Percentiles rank a stretch among this genome's conserved stretches.
Conservation (phyloP, 2,797 vertebrate species). For the Petrocephalus sullivani region DNA sequence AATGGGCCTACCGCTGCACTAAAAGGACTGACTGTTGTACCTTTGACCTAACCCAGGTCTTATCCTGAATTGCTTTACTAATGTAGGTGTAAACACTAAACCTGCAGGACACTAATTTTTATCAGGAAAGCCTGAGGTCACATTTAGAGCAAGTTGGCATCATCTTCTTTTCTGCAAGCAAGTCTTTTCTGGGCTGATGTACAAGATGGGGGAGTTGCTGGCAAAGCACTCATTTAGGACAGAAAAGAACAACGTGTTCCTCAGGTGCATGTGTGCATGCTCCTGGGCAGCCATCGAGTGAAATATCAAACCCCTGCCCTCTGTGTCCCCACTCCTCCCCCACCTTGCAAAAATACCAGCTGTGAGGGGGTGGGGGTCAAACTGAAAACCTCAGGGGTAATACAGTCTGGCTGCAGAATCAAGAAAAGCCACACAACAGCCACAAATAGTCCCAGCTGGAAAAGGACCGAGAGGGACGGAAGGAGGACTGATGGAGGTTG, state of each 20-base stretch:
- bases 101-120: background rate
- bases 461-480: background rate
- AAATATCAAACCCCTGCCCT: conserved; percentile 28
- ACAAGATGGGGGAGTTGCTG: background rate
- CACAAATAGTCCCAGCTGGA: background rate
- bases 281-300: conserved; percentile 3
- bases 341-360: background rate
- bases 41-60: background rate
- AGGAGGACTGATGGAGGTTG: background rate
- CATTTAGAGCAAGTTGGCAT: background rate
- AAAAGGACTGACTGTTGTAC: background rate
- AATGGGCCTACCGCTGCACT: background rate
- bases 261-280: background rate
- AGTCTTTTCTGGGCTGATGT: background rate
- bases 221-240: background rate
- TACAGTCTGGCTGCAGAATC: background rate
- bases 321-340: conserved; percentile 18
- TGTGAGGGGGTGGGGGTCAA: background rate
- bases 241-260: background rate
- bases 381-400: conserved; percentile 9
- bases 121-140: background rate
- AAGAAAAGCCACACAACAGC: background rate
- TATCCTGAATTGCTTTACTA: background rate
- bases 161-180: background rate
- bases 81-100: background rate